Evolutionary conservation across 2,888 invertebrate species (phyloP).

Genomic region (Dasypogon diadema): DNA sequence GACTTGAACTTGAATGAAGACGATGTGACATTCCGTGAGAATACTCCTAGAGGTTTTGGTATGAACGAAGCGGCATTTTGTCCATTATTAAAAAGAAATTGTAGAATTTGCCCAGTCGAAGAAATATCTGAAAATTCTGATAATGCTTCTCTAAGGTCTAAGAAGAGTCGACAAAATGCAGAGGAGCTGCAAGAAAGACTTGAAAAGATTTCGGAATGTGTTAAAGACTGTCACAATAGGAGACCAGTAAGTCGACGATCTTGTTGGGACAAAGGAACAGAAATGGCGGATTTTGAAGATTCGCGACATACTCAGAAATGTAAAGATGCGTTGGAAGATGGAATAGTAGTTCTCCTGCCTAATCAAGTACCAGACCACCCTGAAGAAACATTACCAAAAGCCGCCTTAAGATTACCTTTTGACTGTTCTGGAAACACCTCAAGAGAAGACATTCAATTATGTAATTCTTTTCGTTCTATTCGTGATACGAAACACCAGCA

Average conservation of each 20-base stretch:
- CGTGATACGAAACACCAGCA: neutral
- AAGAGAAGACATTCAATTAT: neutral
- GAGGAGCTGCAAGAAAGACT: neutral
- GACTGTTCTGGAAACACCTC: neutral
- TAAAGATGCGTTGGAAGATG: neutral
- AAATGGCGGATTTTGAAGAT: neutral
- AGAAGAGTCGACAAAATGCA: neutral
- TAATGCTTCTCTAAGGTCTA: constrained; percentile 12
- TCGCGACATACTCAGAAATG: neutral
- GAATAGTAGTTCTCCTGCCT: neutral
- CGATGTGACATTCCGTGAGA: neutral
- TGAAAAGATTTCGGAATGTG: neutral
- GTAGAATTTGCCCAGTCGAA: constrained; percentile 49
- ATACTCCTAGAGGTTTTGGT: neutral
- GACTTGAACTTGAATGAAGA: neutral
- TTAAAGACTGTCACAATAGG: neutral
- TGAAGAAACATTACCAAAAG: neutral
- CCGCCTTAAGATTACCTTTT: neutral
- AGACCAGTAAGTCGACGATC: neutral
- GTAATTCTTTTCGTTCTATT: neutral
- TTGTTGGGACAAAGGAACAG: neutral
- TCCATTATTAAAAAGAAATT: neutral
- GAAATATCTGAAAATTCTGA: constrained; percentile 49
- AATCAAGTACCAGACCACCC: neutral
- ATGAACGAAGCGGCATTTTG: neutral